Percentiles rank a stretch among this genome's conserved stretches.
phyloP scores from a whole-genome alignment of 1,140 invertebrate species.

The Aricia agestis region DNA sequence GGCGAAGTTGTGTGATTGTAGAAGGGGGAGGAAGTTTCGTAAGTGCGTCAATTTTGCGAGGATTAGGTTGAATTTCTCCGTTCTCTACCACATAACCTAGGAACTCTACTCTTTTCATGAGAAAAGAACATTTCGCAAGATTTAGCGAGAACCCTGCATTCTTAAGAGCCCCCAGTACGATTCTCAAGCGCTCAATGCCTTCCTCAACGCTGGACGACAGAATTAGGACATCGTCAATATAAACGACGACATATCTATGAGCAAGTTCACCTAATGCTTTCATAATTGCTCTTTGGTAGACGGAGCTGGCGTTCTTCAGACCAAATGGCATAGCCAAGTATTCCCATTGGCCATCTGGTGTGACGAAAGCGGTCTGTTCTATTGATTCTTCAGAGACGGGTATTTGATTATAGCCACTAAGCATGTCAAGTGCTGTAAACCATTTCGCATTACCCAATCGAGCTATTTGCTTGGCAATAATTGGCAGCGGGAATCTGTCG shows the following conservation, averaged over 20 bases:
- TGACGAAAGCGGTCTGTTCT: conserved; percentile 27
- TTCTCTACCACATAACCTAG: conserved; percentile 22
- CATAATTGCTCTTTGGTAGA: conserved; percentile 23
- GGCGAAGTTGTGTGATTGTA: conserved; percentile 25
- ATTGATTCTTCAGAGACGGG: conserved; percentile 9
- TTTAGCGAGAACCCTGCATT: conserved; percentile 32
- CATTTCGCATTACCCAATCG: background rate
- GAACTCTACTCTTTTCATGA: conserved; percentile 24
- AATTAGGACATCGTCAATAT: conserved; percentile 30
- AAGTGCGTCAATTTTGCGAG: conserved; percentile 22
- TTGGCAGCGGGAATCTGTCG: background rate
- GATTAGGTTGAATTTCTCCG: conserved; percentile 25
- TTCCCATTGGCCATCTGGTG: conserved; percentile 23
- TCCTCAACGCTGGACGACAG: background rate
- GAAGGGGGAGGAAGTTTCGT: conserved; percentile 13
- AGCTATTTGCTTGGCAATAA: conserved; percentile 13
- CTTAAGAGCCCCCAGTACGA: no score
- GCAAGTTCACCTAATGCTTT: conserved; percentile 20
- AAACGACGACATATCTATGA: background rate
- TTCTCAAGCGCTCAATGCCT: conserved; percentile 10
- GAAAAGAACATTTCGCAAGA: conserved; percentile 25
- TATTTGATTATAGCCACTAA: conserved; percentile 23
- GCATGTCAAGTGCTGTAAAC: conserved; percentile 18
- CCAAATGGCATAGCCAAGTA: conserved; percentile 27
- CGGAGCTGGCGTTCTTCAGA: conserved; percentile 22